Evolutionary conservation across 2,113 vertebrate genomes (phyloP).

Genomic region (Riparia riparia): DNA sequence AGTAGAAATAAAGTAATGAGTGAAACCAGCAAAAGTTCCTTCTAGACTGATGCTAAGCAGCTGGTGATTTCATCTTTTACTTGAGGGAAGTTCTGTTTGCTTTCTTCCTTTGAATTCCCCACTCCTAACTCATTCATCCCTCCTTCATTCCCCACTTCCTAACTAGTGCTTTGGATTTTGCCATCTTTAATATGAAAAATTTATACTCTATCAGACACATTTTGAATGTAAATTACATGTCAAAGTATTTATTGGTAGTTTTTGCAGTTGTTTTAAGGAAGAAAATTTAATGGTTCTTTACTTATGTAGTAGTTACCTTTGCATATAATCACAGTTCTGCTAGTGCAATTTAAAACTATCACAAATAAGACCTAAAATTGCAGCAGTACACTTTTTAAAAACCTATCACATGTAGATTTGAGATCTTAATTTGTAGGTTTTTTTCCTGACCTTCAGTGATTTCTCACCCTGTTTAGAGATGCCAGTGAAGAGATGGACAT

Average conservation of each 20-base stretch:
- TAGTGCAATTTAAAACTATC: slow-evolving; percentile 1
- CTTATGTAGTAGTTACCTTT: background rate
- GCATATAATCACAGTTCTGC: background rate
- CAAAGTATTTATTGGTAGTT: background rate
- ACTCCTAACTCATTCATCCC: too few relatives aligned
- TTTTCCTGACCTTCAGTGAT: background rate
- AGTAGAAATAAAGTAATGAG: background rate
- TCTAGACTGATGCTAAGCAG: background rate
- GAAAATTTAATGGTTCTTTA: background rate
- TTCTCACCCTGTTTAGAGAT: background rate
- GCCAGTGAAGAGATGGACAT: background rate
- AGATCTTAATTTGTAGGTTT: background rate
- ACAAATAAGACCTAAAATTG: background rate
- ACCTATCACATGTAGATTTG: background rate
- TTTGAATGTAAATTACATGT: background rate
- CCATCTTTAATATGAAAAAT: background rate
- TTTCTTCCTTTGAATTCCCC: background rate
- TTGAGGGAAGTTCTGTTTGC: background rate
- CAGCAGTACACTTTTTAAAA: background rate
- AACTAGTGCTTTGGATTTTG: background rate
- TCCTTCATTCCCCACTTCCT: background rate
- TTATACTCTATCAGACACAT: background rate
- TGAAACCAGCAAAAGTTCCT: background rate
- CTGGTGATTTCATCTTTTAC: background rate
- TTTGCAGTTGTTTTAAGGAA: background rate